These are phyloP conservation scores for Sebastiscus albofasciatus DNA, from an alignment of 2,797 vertebrate species.

Conservation along the genomic window DNA sequence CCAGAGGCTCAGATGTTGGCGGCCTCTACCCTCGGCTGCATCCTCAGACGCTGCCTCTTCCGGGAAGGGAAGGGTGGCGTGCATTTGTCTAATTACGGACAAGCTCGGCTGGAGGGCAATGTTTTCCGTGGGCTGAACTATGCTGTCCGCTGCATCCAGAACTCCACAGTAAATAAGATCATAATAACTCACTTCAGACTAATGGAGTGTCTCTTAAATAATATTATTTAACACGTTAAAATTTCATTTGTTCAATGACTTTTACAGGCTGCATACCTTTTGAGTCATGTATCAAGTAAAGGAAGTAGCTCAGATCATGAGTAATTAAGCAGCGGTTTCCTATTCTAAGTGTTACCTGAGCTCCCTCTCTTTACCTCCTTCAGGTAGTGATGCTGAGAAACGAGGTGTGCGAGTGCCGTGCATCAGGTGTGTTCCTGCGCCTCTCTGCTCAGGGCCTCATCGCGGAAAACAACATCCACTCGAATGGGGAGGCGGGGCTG, in stretches of 20 bases:
- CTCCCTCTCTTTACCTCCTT: slow-evolving; percentile 20
- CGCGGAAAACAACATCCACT: slow-evolving; percentile 90
- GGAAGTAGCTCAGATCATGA: slow-evolving; percentile 35
- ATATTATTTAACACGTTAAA: not conserved
- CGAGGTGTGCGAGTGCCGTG: slow-evolving; percentile 88
- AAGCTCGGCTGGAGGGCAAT: slow-evolving; percentile 88
- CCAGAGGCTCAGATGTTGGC: slow-evolving; percentile 85
- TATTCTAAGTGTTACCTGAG: slow-evolving; percentile 27
- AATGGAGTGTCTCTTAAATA: not conserved
- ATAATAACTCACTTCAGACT: not conserved
- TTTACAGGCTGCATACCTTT: not conserved
- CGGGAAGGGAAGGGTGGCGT: slow-evolving; percentile 89
- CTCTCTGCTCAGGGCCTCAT: slow-evolving; percentile 89
- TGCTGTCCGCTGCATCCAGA: slow-evolving; percentile 89
- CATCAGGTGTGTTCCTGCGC: slow-evolving; percentile 88
- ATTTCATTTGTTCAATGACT: not conserved
- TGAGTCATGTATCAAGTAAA: slow-evolving; percentile 9
- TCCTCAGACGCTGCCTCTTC: slow-evolving; percentile 89
- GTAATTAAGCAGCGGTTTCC: slow-evolving; percentile 47
- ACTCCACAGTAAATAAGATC: slow-evolving; percentile 84
- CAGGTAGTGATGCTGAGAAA: slow-evolving; percentile 92
- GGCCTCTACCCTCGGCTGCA: slow-evolving; percentile 85
- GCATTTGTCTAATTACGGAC: slow-evolving; percentile 87
- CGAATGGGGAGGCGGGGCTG: slow-evolving; percentile 88
- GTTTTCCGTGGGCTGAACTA: slow-evolving; percentile 88